A percentile compares a stretch with the other conserved stretches of the same genome.
phyloP scores from a whole-genome alignment of 2,113 vertebrate genomes.

The Apistogramma diplotaenia region DNA sequence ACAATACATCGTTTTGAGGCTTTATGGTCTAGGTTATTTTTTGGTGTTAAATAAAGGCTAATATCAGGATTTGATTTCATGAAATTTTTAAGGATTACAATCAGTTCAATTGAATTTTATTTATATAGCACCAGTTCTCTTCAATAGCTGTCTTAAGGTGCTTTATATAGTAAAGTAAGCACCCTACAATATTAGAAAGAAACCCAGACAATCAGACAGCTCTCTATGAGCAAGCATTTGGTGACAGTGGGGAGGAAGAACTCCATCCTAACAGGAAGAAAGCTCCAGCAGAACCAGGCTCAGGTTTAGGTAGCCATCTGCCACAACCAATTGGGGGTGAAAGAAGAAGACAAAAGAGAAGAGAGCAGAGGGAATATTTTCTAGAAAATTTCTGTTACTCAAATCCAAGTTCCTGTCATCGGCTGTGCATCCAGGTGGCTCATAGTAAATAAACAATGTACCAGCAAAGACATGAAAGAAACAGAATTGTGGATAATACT shows the following conservation, averaged over 20 bases:
- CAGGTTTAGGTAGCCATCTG: no score
- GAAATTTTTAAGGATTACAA: neutral
- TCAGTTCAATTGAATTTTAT: neutral
- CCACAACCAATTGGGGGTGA: no score
- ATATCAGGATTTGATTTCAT: neutral
- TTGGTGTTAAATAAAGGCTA: neutral
- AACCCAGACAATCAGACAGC: neutral
- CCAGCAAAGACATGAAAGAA: neutral
- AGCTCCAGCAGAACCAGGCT: neutral
- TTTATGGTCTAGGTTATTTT: neutral
- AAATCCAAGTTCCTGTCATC: neutral
- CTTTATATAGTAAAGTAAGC: neutral
- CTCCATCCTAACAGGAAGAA: neutral
- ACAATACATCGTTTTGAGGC: neutral
- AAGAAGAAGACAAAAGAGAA: no score
- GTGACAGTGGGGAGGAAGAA: neutral
- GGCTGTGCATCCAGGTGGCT: neutral
- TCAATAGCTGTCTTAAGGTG: neutral
- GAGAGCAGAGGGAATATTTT: neutral
- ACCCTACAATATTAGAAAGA: neutral
- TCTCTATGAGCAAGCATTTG: neutral
- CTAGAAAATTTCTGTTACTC: neutral
- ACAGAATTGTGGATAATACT: neutral
- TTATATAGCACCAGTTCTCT: neutral
- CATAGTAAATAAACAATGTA: neutral